Conservation (phyloP, 2,113 vertebrate genomes). For the Stictonetta naevosa region DNA sequence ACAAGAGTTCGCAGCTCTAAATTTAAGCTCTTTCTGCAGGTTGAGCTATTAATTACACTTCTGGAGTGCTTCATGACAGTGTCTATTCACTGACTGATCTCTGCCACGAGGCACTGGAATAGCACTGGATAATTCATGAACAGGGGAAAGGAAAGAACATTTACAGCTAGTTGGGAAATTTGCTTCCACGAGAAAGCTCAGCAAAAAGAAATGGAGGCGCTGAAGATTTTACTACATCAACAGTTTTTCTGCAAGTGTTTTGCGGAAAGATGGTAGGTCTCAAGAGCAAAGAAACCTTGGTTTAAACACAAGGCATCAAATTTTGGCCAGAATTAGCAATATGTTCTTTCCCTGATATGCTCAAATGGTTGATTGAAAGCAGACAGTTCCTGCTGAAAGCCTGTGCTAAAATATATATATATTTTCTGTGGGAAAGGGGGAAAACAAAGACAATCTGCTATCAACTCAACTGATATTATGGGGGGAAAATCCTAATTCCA, state of each 20-base stretch:
- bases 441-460: background rate
- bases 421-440: background rate
- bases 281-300: background rate
- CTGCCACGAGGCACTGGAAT: background rate
- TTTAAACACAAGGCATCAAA: background rate
- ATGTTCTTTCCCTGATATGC: background rate
- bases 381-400: slow-evolving; percentile 1
- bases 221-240: background rate
- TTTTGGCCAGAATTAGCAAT: slow-evolving; percentile 23
- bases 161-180: background rate
- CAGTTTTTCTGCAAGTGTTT: background rate
- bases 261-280: background rate
- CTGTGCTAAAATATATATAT: background rate
- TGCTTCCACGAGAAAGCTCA: background rate
- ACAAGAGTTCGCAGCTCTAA: background rate
- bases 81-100: background rate
- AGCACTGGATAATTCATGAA: slow-evolving; percentile 30
- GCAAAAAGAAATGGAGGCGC: background rate
- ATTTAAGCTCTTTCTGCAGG: slow-evolving; percentile 31
- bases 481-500: background rate
- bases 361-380: background rate
- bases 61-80: slow-evolving; percentile 23
- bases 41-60: slow-evolving; percentile 39
- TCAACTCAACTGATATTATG: background rate
- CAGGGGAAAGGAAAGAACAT: rapidly evolving